Conservation (phyloP, 2,797 vertebrate genomes). For the Pygocentrus nattereri region DNA sequence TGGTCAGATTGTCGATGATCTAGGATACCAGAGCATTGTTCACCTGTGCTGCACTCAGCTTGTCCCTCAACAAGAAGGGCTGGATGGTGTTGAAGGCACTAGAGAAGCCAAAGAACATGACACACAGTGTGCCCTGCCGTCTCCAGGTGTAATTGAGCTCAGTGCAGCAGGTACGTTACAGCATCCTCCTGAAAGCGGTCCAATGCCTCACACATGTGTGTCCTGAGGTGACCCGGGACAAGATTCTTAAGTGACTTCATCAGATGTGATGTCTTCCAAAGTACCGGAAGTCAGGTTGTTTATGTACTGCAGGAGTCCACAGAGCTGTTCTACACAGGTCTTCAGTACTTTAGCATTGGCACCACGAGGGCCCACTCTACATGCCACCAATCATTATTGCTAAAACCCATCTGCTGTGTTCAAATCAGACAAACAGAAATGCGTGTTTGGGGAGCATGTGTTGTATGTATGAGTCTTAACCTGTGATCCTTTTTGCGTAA, state of each 20-base stretch:
- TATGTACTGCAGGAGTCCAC: neutral
- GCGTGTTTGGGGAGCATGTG: neutral
- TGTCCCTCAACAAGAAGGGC: neutral
- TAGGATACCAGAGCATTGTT: neutral
- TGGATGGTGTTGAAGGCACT: neutral
- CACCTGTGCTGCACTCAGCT: neutral
- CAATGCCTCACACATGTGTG: neutral
- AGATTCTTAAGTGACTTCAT: neutral
- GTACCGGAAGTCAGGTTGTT: neutral
- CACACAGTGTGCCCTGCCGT: neutral
- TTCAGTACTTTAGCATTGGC: neutral
- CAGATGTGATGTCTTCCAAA: neutral
- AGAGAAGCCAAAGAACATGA: too few species aligned
- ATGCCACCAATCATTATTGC: neutral
- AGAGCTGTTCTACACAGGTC: neutral
- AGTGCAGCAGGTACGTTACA: conserved; percentile 1
- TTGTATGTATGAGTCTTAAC: neutral
- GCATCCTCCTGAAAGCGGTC: neutral
- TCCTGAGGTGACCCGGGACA: neutral
- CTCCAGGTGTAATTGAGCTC: conserved; percentile 2
- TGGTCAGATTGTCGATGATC: neutral
- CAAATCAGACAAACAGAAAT: conserved; percentile 3
- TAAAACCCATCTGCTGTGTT: neutral
- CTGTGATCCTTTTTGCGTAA: neutral
- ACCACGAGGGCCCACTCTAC: neutral